Conservation (phyloP, 2,113 vertebrate species). For the Andinoacara biseriatus region DNA sequence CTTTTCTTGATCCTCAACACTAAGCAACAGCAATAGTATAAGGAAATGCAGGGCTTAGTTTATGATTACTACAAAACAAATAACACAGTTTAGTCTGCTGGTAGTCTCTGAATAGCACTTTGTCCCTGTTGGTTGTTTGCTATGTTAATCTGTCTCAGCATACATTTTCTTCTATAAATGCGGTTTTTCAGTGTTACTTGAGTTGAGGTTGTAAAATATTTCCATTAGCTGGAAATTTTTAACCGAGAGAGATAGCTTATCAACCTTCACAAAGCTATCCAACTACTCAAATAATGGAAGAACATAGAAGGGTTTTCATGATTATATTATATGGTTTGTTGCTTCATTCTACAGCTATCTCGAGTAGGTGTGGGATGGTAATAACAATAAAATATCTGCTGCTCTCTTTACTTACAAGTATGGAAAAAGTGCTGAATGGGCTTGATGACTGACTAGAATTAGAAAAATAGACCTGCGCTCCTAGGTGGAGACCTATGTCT, state of each 20-base stretch:
- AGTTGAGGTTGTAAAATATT: not conserved
- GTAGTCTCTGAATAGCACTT: not conserved
- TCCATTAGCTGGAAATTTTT: not conserved
- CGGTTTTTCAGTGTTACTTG: not conserved
- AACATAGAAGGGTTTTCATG: not conserved
- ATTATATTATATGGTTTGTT: not conserved
- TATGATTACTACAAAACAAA: slow-evolving; percentile 20
- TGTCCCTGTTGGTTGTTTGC: not conserved
- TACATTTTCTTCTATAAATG: not conserved
- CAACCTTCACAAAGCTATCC: not conserved
- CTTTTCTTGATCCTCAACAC: not conserved
- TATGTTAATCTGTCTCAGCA: not conserved
- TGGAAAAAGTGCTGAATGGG: not conserved
- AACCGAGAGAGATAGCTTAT: not conserved
- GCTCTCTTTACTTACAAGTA: not conserved
- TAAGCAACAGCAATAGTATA: slow-evolving; percentile 4
- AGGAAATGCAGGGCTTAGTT: slow-evolving; percentile 13
- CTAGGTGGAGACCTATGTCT: not conserved
- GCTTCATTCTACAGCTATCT: not conserved
- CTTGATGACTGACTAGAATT: not conserved
- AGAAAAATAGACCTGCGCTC: not conserved
- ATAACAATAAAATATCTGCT: not conserved
- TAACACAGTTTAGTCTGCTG: not conserved
- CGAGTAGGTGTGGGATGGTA: not conserved
- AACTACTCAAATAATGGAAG: not conserved